A percentile compares a stretch with the other conserved stretches of the same genome.
Evolutionary conservation across 2,113 vertebrate species (phyloP).

Genomic region (Hemiprocne comata): DNA sequence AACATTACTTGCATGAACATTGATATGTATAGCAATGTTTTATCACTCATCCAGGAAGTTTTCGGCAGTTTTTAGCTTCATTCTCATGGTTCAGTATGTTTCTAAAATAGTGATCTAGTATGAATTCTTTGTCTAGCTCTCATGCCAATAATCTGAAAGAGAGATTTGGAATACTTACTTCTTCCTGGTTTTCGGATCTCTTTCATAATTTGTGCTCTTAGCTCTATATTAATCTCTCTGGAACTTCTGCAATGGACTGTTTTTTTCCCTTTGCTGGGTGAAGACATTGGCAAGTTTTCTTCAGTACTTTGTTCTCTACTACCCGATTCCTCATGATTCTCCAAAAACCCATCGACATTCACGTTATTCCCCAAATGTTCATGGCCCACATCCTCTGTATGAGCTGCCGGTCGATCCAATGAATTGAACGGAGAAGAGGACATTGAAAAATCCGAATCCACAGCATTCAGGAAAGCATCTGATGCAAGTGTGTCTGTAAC

Average conservation of each 20-base stretch:
- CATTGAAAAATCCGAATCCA: conserved; percentile 71
- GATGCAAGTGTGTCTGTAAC: conserved; percentile 79
- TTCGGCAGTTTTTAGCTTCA: not conserved
- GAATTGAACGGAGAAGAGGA: conserved; percentile 66
- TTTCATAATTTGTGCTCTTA: conserved; percentile 89
- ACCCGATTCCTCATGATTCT: conserved; percentile 70
- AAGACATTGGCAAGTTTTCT: conserved; percentile 74
- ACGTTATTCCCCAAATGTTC: conserved; percentile 75
- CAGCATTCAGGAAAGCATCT: conserved; percentile 62
- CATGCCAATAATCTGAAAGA: not conserved
- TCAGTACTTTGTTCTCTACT: conserved; percentile 71
- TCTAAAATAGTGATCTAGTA: not conserved
- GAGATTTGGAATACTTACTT: conserved; percentile 80
- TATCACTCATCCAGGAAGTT: not conserved
- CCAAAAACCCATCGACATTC: conserved; percentile 61
- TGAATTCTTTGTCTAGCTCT: not conserved
- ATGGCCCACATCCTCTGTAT: conserved; percentile 64
- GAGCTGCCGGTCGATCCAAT: conserved; percentile 73
- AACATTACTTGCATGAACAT: rapidly evolving
- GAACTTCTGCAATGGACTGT: conserved; percentile 80
- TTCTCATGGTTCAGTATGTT: not conserved
- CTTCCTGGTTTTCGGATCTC: conserved; percentile 95
- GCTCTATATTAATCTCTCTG: conserved; percentile 87
- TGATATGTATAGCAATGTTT: not conserved
- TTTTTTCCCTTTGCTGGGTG: conserved; percentile 84